Base-by-base conservation (phyloP, 2,888 invertebrate genomes). In the Perdita meconis region DNA sequence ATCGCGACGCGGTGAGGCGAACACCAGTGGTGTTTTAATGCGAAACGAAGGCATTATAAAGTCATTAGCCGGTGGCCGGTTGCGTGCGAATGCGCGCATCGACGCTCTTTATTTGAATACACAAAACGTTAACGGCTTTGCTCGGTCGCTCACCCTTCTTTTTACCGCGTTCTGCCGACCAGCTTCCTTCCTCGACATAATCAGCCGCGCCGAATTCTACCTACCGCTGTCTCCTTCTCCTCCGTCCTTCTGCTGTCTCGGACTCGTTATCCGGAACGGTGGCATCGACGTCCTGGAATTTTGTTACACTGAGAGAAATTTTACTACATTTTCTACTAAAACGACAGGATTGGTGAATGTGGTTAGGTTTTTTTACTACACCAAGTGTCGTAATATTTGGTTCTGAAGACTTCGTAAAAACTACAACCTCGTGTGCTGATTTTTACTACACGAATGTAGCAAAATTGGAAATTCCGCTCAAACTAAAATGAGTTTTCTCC, bases 1-100 rank as follows among this genome's bases (percentile, higher is more conserved):
- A 34, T 47, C 38, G 55, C 76, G 77, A 82, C 82, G 80, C 74
- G 80, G 78, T 44, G 42, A n/a, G n/a, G n/a, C 64, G 77, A 79
- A 81, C 83, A 80, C 76, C 81, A 78, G 70, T 78, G 83, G 84
- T 82, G 86, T 89, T 90, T 90, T 87, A 89, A 90, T 87, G 86
- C 86, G 88, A 86, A 90, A 91, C 89, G 86, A 90, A 90, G 90
- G 90, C 90, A 91, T 91, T 91, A 91, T 90, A 91, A 91, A 90
- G 84, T 86, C 91, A 90, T 91, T 91, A 91, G 88, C 86, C 76
- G 73, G 75, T 71, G 82, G 81, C 79, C 76, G 84, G 78, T 87
- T 88, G 89, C 89, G 90, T 88, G 90, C 87, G 81, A 87, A 87
- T 81, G 83, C 86, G 81, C 69, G 75, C 88, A 86, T 88, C 87